Base-by-base conservation (phyloP, 2,797 vertebrate species). In the Tokudaia tokunoshimensis region DNA sequence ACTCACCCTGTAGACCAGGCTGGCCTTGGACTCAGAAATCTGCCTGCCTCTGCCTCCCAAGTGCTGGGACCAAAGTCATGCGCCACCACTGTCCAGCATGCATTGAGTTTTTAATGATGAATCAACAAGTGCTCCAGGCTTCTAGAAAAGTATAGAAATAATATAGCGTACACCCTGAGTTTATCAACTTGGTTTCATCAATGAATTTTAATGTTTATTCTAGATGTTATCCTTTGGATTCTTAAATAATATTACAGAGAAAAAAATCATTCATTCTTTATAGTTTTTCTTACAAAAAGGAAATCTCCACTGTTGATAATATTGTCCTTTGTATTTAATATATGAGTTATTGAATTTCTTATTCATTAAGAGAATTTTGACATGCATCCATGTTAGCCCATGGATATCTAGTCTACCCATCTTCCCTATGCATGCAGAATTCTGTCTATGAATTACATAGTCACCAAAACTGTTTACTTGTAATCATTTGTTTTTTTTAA, bases 281-380 rank as follows among this genome's bases (percentile, higher is more conserved):
- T 74, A 94, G n/a, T 61, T 65, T 80, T 74, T 78, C 63, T 89
- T 91, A 41, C 6, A 93, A 91, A 94, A 50, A 81, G 15, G 44
- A 75, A 74, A 57, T 24, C 72, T 88, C 24, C 61, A 85, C 13
- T 87, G 55, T 74, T 85, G 50, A 75, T 79, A 55, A 26, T 78
- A 79, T 47, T 96, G 24, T 76, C 44, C 94, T 81, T 14, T 61
- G 15, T 57, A 22, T 59, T 85, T 94, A 93, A 94, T 63, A 94
- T 47, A 11, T 80, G 26, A 47, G 26, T 85, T 26, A 34, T 26
- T 82, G 41, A 3, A 76, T 72, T 92, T 92, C 72, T 85, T 9
- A 41, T 82, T 94, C 20, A 74, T 78, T 13, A 59, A 26, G 55
- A 88, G 70, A 24, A 20, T 74, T 94, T 61, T 89, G 14, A 61